Evolutionary conservation across 2,113 vertebrate genomes (phyloP).

Genomic region (Neotoma lepida): DNA sequence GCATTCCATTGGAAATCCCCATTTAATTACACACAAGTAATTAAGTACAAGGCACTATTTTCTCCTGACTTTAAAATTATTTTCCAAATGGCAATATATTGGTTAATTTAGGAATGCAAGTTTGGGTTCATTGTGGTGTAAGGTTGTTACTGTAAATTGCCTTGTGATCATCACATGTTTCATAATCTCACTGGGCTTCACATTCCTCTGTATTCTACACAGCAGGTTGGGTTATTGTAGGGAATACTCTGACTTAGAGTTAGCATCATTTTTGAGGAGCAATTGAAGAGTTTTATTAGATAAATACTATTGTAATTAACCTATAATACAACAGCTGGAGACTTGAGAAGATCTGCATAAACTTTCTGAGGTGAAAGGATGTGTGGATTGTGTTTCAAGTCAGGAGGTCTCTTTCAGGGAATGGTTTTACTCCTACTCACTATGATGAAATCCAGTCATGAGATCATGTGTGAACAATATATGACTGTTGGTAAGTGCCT

Average conservation of each 20-base stretch:
- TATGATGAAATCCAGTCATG: not conserved
- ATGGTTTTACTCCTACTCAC: not conserved
- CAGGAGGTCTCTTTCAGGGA: not conserved
- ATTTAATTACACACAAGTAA: not conserved
- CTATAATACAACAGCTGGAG: not conserved
- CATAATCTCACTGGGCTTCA: not conserved
- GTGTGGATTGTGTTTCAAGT: not conserved
- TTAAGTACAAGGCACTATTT: not conserved
- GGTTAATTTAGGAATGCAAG: not conserved
- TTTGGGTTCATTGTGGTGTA: not conserved
- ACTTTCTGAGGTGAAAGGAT: not conserved
- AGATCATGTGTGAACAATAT: too few relatives aligned
- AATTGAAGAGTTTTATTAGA: not conserved
- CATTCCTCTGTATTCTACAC: not conserved
- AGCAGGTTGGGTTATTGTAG: not conserved
- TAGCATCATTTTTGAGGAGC: not conserved
- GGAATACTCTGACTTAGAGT: not conserved
- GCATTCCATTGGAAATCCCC: not conserved
- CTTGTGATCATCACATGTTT: not conserved
- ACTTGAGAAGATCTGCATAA: not conserved
- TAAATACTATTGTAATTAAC: not conserved
- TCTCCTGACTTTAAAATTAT: not conserved
- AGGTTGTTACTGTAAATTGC: not conserved
- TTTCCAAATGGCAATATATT: not conserved
- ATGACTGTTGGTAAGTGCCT: not conserved